Evolutionary conservation across 2,113 vertebrate species (phyloP), one percentile per base, ranked within the genome.

Genomic region (Tautogolabrus adspersus): DNA sequence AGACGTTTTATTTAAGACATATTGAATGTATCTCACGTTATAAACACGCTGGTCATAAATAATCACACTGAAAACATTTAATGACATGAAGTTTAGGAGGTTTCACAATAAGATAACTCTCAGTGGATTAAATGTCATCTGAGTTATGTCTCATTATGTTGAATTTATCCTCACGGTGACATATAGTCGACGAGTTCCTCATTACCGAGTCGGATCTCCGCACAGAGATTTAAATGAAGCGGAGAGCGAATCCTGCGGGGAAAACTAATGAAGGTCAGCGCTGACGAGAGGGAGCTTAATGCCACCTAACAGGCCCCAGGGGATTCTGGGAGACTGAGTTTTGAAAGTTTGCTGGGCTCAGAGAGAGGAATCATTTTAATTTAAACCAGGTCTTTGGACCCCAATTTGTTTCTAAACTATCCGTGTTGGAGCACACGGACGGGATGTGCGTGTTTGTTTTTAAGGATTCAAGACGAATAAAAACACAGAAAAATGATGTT

Each of bases 291-390:
- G 61, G 76, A 79, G 30, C 34, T 71, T 60, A 59, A 75, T 81
- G 58, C 60, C 54, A 55, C 54, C 62, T 56, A 70, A 77, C 74
- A 58, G 34, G 55, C 42, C 75, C 49, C 57, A 23, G 70, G 75
- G 79, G 49, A 47, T 70, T 77, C 60, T 72, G 49, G 72, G 73
- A 71, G 59, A 47, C 46, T 16, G 59, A 68, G 73, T 55, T 22
- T 16, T 2, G 21, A 30, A 38, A 38, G 44, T 40, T 40, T 40
- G 38, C 38, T 40, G 2, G 21, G 13, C 13, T 22, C 1, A 5
- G 30, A 64, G 60, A 30, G 37, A 18, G 3, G 38, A 18, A 10
- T 21, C 9, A 47, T 49, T 47, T 10, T 37, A 34, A 34, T 70
- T 6, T 34, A 15, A 38, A 6, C 1, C 16, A 21, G 3, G 34